Conservation (phyloP, 2,797 vertebrate genomes). For the Onychomys arenicola region DNA sequence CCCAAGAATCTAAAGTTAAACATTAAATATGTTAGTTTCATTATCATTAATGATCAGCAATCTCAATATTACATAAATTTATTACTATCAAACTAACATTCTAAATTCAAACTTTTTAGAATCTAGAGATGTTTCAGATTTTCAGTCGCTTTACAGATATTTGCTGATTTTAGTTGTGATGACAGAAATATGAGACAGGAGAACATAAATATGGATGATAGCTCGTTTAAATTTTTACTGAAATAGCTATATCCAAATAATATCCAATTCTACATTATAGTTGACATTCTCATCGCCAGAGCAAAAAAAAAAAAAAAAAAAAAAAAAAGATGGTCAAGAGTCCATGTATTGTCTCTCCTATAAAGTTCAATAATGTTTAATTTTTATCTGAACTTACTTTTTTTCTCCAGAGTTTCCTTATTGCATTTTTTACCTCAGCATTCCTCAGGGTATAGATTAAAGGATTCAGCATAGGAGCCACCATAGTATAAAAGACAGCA, state of each 20-base stretch:
- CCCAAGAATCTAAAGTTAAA: neutral
- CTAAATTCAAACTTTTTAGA: neutral
- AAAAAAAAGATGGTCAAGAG: neutral
- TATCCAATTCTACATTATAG: neutral
- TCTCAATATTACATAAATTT: neutral
- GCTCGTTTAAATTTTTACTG: neutral
- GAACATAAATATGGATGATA: neutral
- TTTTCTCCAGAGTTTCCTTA: neutral
- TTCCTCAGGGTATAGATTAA: constrained; percentile 80
- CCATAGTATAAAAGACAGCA: constrained; percentile 64
- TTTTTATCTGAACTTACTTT: constrained; percentile 28
- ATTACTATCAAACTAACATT: neutral
- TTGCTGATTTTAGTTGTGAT: neutral
- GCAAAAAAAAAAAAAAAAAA: neutral
- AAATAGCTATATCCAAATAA: neutral
- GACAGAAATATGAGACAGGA: neutral
- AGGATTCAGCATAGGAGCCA: constrained; percentile 76
- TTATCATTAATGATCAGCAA: neutral
- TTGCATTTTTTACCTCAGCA: constrained; percentile 63
- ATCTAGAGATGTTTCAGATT: neutral
- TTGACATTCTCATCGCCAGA: neutral
- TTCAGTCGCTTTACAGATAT: neutral
- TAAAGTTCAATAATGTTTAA: neutral
- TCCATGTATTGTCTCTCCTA: neutral
- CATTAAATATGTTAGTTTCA: neutral